These are phyloP conservation scores for Mimumesa dahlbomi DNA, from an alignment of 2,888 invertebrate genomes.

Conservation along the genomic window DNA sequence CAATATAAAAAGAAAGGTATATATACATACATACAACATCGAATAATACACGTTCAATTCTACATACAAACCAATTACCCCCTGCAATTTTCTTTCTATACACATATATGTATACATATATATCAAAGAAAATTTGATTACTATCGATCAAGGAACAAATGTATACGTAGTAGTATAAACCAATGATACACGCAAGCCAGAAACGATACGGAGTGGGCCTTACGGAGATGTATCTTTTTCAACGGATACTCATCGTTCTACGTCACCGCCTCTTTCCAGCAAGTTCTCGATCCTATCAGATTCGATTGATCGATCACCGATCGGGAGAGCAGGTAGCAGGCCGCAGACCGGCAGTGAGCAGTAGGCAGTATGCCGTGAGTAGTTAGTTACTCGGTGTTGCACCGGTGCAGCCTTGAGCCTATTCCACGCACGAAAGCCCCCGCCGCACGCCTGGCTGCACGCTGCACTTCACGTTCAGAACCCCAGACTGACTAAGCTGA, in stretches of 20 bases:
- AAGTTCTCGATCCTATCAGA: constrained; percentile 49
- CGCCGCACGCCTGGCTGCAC: constrained; percentile 79
- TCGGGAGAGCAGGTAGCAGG: constrained; percentile 58
- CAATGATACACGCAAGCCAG: no score
- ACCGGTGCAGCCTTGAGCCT: constrained; percentile 80
- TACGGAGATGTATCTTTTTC: constrained; percentile 19
- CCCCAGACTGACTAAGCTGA: constrained; percentile 57
- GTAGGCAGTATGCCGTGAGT: constrained; percentile 59
- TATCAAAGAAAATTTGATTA: no score
- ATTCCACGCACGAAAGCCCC: constrained; percentile 80
- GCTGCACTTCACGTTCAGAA: constrained; percentile 70
- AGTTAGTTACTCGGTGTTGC: constrained; percentile 68
- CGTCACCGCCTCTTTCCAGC: constrained; percentile 47
- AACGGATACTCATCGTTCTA: constrained; percentile 47
- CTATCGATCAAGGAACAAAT: no score
- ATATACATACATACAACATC: no score
- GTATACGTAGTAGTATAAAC: no score
- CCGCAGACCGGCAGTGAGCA: constrained; percentile 47
- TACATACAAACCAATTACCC: no score
- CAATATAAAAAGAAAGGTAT: no score
- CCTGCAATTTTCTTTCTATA: no score
- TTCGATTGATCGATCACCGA: constrained; percentile 59
- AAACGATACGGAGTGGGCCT: no score
- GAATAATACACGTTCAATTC: no score
- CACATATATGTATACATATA: no score